Evolutionary conservation across 2,113 vertebrate species (phyloP), one percentile per base, ranked within the genome.

Genomic region (Emberiza fucata): DNA sequence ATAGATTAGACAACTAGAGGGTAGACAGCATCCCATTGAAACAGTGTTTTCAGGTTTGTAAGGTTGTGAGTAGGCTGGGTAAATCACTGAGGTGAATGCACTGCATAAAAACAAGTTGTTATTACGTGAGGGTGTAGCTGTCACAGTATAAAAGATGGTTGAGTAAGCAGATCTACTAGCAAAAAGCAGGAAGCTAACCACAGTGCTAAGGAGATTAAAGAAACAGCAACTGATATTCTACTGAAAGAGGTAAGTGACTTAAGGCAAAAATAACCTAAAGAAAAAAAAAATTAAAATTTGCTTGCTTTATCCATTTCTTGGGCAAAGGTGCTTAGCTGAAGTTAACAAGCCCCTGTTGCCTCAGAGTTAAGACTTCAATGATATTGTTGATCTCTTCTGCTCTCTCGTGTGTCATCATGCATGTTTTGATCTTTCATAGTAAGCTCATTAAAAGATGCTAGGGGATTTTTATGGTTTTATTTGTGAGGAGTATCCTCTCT

Each of bases 71-170:
- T 91, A 80, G 94, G 92, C 65, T 88, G 94, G 29, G 28, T 60
- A 96, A 97, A 93, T 90, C 94, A 82, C 83, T 63, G 42, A 63
- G 69, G 65, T 82, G 71, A 92, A 86, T 20, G 63, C 60, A 65
- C 44, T 56, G 79, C 66, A 60, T n/a, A 72, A 90, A 70, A 95
- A 66, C 90, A 88, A 81, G 75, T 82, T 59, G 13, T 92, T 86
- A 96, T 93, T 92, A 94, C 0, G 6, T 76, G 86, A 96, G 93
- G 96, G 95, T 94, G 94, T 96, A 91, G 92, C 86, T 95, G 72
- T 82, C 70, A 69, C 61, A 81, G 73, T 94, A 94, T 92, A 96
- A 96, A 82, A 93, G 90, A 60, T 31, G 57, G 42, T 76, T 93
- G 95, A 97, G 83, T 69, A 97, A 97, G 86, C 57, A 92, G 81